A percentile compares a stretch with the other conserved stretches of the same genome.
Evolutionary conservation across 2,888 invertebrate species (phyloP).

Genomic region (Drosophila neotestacea): DNA sequence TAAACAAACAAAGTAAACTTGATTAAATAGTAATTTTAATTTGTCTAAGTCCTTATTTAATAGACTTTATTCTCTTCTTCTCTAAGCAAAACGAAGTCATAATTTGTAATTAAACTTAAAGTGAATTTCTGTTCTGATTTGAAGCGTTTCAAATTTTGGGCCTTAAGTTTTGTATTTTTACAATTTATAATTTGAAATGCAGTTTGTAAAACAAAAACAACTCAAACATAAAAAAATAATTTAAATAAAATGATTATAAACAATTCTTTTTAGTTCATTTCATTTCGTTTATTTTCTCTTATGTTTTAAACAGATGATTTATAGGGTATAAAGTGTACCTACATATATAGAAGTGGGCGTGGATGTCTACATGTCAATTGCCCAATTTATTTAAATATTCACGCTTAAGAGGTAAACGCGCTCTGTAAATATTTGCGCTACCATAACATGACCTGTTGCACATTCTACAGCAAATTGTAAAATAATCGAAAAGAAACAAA

Average conservation of each 20-base stretch:
- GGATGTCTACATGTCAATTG: constrained; percentile 67
- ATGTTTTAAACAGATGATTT: constrained; percentile 17
- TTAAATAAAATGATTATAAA: constrained; percentile 76
- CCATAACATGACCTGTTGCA: constrained; percentile 74
- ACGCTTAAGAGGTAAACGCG: constrained; percentile 62
- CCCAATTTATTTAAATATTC: constrained; percentile 46
- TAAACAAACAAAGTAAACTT: constrained; percentile 22
- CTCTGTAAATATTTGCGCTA: constrained; percentile 72
- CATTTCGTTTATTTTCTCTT: constrained; percentile 32
- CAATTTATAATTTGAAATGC: constrained; percentile 50
- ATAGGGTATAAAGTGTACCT: constrained; percentile 21
- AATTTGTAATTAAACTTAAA: constrained; percentile 78
- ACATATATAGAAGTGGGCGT: constrained; percentile 25
- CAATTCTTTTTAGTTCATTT: constrained; percentile 25
- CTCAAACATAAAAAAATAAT: constrained; percentile 75
- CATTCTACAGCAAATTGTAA: constrained; percentile 58
- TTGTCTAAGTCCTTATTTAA: constrained; percentile 53
- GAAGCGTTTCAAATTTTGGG: constrained; percentile 51
- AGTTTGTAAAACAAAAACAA: constrained; percentile 74
- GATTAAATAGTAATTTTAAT: constrained; percentile 37
- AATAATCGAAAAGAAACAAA: constrained; percentile 39
- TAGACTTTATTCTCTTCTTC: constrained; percentile 62
- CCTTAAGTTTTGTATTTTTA: constrained; percentile 73
- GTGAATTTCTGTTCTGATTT: constrained; percentile 65
- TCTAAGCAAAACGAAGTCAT: constrained; percentile 80